phyloP scores from a whole-genome alignment of 2,888 invertebrate genomes.

The Agriopis marginaria region DNA sequence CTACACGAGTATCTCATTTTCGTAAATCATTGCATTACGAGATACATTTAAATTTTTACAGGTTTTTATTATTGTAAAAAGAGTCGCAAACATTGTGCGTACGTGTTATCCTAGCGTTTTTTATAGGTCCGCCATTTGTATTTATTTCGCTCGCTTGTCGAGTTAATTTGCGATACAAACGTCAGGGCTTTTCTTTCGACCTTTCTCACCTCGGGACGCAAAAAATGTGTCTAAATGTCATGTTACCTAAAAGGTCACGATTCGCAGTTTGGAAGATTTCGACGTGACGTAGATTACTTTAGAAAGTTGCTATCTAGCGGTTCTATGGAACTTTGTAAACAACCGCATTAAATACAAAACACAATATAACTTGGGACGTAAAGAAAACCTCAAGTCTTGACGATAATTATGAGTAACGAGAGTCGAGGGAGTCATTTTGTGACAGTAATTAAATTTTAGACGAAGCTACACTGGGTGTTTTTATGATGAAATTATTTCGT shows the following conservation, averaged over 20 bases:
- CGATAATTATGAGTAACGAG: conserved; percentile 54
- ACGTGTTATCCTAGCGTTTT: conserved; percentile 6
- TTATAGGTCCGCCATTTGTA: neutral
- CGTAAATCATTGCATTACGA: conserved; percentile 38
- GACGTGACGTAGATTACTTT: neutral
- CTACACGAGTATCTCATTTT: conserved; percentile 40
- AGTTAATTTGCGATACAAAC: conserved; percentile 61
- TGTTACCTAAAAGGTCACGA: conserved; percentile 23
- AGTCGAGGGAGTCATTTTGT: conserved; percentile 49
- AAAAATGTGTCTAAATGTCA: conserved; percentile 29
- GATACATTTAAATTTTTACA: conserved; percentile 14
- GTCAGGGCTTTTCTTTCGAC: conserved; percentile 56
- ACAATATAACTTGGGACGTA: conserved; percentile 60
- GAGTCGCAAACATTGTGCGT: conserved; percentile 1
- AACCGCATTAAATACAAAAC: conserved; percentile 51
- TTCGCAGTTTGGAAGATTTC: conserved; percentile 6
- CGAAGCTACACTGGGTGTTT: conserved; percentile 38
- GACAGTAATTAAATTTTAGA: conserved; percentile 58
- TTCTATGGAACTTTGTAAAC: conserved; percentile 48
- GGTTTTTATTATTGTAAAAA: conserved; percentile 16
- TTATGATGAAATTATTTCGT: conserved; percentile 43
- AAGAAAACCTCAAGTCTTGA: conserved; percentile 51
- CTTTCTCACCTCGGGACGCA: conserved; percentile 43
- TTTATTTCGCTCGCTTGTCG: conserved; percentile 42
- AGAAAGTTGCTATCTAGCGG: conserved; percentile 10